Evolutionary conservation across 2,888 invertebrate genomes (phyloP).

Genomic region (Eilema caniola): DNA sequence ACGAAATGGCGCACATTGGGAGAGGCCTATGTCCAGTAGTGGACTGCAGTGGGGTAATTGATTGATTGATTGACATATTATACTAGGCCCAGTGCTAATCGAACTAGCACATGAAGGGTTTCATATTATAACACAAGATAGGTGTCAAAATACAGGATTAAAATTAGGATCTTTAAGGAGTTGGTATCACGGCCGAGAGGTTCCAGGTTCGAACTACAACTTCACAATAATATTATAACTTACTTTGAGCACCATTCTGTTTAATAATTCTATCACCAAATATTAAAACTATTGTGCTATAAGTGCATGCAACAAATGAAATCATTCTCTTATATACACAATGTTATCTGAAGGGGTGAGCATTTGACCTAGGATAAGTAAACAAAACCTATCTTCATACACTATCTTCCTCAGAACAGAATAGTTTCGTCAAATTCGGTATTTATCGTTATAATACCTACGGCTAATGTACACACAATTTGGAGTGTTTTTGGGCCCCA

Average conservation of each 20-base stretch:
- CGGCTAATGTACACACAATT: no score
- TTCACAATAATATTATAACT: background rate
- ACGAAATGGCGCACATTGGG: no score
- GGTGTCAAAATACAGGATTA: no score
- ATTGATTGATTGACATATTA: no score
- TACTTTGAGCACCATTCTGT: background rate
- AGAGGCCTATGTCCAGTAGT: no score
- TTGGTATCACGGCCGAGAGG: no score
- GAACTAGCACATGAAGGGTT: background rate
- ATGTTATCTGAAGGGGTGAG: background rate
- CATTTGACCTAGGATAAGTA: background rate
- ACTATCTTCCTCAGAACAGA: conserved; percentile 2
- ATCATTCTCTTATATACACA: background rate
- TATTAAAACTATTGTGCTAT: background rate
- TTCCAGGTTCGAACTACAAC: no score
- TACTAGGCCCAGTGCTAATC: background rate
- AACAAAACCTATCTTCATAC: background rate
- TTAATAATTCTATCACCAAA: background rate
- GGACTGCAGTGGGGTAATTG: no score
- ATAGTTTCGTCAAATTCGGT: conserved; percentile 1
- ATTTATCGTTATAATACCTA: background rate
- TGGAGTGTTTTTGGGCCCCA: no score
- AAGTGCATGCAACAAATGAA: background rate
- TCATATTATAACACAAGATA: no score
- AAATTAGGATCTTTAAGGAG: no score